phyloP scores from a whole-genome alignment of 2,797 vertebrate species.

The Pyrrhura leucotis region DNA sequence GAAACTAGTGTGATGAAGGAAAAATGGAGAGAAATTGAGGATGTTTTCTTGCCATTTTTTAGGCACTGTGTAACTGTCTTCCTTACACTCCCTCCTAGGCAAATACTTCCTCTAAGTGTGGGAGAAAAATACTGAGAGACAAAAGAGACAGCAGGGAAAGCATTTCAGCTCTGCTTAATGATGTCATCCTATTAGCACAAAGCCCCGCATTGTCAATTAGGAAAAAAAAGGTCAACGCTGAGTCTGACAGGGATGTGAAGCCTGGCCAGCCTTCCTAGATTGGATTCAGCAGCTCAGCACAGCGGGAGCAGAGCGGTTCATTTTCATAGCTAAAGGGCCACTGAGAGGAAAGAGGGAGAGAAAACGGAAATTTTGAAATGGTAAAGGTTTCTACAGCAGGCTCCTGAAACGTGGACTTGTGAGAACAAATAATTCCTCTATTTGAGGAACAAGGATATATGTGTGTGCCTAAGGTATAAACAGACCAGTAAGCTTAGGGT shows the following conservation, averaged over 20 bases:
- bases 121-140: slow-evolving; percentile 12
- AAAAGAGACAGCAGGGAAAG: slow-evolving; percentile 32
- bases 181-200: slow-evolving; percentile 52
- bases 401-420: not conserved
- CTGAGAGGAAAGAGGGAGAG: not conserved
- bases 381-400: not conserved
- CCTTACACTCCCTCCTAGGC: not conserved
- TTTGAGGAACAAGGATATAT: not conserved
- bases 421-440: slow-evolving; percentile 21
- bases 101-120: slow-evolving; percentile 32
- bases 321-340: not conserved
- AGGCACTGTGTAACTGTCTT: not conserved
- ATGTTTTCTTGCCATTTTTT: not conserved
- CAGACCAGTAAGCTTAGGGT: slow-evolving; percentile 3
- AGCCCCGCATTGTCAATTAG: slow-evolving; percentile 22
- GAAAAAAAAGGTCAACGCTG: slow-evolving; percentile 15
- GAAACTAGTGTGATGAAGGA: not conserved
- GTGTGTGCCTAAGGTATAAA: slow-evolving; percentile 44
- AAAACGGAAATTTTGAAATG: not conserved
- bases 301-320: not conserved
- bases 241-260: not conserved
- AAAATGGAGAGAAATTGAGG: not conserved
- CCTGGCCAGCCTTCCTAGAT: not conserved
- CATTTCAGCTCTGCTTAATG: not conserved
- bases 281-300: not conserved